Evolutionary conservation across 1,140 invertebrate genomes (phyloP).

Genomic region (Monochamus saltuarius): DNA sequence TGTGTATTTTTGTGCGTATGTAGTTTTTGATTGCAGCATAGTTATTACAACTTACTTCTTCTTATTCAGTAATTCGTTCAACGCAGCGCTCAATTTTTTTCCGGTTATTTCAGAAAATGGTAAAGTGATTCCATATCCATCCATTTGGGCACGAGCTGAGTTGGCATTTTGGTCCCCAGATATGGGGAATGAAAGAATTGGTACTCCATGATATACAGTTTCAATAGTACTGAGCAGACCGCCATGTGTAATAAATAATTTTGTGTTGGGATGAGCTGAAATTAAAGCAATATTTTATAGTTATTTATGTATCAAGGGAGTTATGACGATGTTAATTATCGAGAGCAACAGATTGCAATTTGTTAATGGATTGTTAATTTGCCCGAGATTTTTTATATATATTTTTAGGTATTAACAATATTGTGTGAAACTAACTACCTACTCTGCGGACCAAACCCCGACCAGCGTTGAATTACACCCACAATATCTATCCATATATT

Average conservation of each 20-base stretch:
- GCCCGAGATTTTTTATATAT: too few relatives aligned
- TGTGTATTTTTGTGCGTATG: too few relatives aligned
- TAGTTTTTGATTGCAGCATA: too few relatives aligned
- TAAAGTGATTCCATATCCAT: slow-evolving; percentile 44
- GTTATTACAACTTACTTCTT: slow-evolving; percentile 30
- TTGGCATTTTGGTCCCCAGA: slow-evolving; percentile 59
- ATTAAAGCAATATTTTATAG: slow-evolving; percentile 13
- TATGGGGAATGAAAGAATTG: slow-evolving; percentile 59
- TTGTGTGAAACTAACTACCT: too few relatives aligned
- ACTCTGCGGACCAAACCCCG: too few relatives aligned
- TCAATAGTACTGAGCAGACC: slow-evolving; percentile 59
- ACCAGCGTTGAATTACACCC: too few relatives aligned
- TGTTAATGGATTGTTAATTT: too few relatives aligned
- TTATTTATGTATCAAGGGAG: too few relatives aligned
- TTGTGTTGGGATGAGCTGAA: slow-evolving; percentile 55
- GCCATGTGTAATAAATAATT: slow-evolving; percentile 61
- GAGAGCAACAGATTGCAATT: too few relatives aligned
- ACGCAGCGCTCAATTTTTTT: background rate
- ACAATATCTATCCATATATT: too few relatives aligned
- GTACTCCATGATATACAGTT: slow-evolving; percentile 57
- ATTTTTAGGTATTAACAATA: too few relatives aligned
- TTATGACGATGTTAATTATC: too few relatives aligned
- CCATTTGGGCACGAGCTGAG: slow-evolving; percentile 46
- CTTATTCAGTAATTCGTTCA: slow-evolving; percentile 30
- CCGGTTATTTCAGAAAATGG: background rate